These are phyloP conservation scores for Venturia canescens DNA, from an alignment of 1,140 invertebrate genomes.

Conservation along the genomic window DNA sequence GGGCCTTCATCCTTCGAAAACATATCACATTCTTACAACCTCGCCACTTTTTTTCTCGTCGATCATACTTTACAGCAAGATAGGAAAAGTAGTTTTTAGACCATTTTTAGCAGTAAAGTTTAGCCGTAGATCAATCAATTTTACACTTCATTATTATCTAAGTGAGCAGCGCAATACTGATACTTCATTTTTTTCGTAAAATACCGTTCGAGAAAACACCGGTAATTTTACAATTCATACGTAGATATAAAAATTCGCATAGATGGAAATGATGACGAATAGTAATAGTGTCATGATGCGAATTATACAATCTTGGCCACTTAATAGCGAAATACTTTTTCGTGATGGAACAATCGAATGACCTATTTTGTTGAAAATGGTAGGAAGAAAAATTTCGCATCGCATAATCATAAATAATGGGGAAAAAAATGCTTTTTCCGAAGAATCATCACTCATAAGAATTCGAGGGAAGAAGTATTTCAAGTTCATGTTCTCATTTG, in stretches of 20 bases:
- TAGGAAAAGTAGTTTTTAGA: neutral
- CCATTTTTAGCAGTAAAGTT: conserved; percentile 15
- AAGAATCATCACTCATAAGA: neutral
- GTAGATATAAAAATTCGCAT: neutral
- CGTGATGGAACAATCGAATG: neutral
- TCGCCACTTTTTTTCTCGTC: neutral
- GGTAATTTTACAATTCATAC: neutral
- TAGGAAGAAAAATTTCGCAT: neutral
- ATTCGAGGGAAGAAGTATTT: neutral
- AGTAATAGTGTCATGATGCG: conserved; percentile 2
- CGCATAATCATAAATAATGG: neutral
- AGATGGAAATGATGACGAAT: neutral
- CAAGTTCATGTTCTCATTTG: neutral
- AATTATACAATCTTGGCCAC: conserved; percentile 30
- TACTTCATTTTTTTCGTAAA: conserved; percentile 5
- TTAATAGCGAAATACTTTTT: conserved; percentile 7
- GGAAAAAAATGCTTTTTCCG: neutral
- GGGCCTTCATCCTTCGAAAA: neutral
- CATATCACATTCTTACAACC: neutral
- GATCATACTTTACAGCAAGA: neutral
- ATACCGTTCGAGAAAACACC: conserved; percentile 11
- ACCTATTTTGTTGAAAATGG: neutral
- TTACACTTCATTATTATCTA: conserved; percentile 15
- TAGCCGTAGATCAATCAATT: conserved; percentile 3
- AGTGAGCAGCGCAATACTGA: conserved; percentile 26